Conservation (phyloP, 2,888 invertebrate genomes). For the Oithona nana region DNA sequence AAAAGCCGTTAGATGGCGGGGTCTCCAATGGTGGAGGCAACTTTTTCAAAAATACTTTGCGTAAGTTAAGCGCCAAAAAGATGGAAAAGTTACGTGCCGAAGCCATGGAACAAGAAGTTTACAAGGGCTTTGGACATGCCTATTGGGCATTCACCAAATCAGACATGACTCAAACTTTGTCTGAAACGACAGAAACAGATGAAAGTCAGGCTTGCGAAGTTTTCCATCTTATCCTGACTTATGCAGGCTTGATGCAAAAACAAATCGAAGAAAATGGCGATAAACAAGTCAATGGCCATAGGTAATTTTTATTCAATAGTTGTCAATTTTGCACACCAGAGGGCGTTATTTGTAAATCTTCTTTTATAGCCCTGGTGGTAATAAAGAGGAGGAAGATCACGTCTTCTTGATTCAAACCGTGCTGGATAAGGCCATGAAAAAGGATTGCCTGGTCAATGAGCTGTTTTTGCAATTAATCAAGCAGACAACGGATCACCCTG, state of each 20-base stretch:
- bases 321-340: too few relatives aligned
- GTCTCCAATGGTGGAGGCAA: slow-evolving; percentile 43
- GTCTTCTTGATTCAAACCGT: slow-evolving; percentile 70
- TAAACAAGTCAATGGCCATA: too few relatives aligned
- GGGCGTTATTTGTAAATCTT: too few relatives aligned
- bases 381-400: slow-evolving; percentile 61
- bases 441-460: slow-evolving; percentile 68
- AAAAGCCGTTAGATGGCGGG: slow-evolving; percentile 59
- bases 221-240: slow-evolving; percentile 70
- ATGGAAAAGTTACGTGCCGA: slow-evolving; percentile 51
- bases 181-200: slow-evolving; percentile 62
- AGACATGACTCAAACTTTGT: slow-evolving; percentile 58
- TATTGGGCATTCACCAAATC: slow-evolving; percentile 80
- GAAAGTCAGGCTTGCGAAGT: slow-evolving; percentile 65
- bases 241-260: slow-evolving; percentile 55
- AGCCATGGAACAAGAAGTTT: slow-evolving; percentile 49
- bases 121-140: slow-evolving; percentile 63
- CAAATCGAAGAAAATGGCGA: too few relatives aligned
- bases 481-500: slow-evolving; percentile 53
- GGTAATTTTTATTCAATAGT: too few relatives aligned
- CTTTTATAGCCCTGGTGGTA: too few relatives aligned
- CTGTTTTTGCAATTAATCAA: slow-evolving; percentile 78
- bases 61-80: slow-evolving; percentile 41
- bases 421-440: slow-evolving; percentile 74
- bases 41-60: slow-evolving; percentile 66